Percentiles rank a stretch among this genome's conserved stretches.
phyloP scores from a whole-genome alignment of 2,797 vertebrate genomes.

The Trachurus trachurus region DNA sequence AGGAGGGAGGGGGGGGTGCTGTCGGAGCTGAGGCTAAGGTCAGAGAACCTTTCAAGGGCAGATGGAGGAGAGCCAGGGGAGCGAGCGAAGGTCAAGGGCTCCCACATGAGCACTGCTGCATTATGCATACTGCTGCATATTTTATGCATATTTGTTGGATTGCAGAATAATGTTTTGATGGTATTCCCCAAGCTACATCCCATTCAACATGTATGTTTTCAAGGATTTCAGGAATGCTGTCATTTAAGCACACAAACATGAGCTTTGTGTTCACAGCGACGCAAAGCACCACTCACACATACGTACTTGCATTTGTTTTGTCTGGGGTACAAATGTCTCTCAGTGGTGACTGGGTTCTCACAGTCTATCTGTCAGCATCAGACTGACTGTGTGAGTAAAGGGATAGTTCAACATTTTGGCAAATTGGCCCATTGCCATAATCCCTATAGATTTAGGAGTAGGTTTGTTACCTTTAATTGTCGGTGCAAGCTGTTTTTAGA shows the following conservation, averaged over 20 bases:
- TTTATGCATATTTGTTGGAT: slow-evolving; percentile 54
- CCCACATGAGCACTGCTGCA: slow-evolving; percentile 33
- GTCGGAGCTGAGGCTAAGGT: slow-evolving; percentile 26
- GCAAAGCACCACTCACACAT: not conserved
- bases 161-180: slow-evolving; percentile 32
- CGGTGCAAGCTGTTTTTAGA: too few species aligned
- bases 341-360: not conserved
- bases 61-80: slow-evolving; percentile 40
- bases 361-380: not conserved
- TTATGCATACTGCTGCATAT: slow-evolving; percentile 53
- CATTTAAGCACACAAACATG: not conserved
- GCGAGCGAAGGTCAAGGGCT: slow-evolving; percentile 44
- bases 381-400: too few species aligned
- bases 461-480: too few species aligned
- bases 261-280: not conserved
- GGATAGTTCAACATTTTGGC: too few species aligned
- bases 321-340: not conserved
- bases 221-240: slow-evolving; percentile 30
- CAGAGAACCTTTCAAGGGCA: slow-evolving; percentile 40
- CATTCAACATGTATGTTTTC: slow-evolving; percentile 6
- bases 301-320: not conserved
- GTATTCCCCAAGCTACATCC: slow-evolving; percentile 1
- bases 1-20: not conserved
- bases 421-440: too few species aligned
- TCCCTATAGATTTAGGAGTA: too few species aligned